Evolutionary conservation across 1,140 invertebrate species (phyloP).

Genomic region (Heliothis subflexa): DNA sequence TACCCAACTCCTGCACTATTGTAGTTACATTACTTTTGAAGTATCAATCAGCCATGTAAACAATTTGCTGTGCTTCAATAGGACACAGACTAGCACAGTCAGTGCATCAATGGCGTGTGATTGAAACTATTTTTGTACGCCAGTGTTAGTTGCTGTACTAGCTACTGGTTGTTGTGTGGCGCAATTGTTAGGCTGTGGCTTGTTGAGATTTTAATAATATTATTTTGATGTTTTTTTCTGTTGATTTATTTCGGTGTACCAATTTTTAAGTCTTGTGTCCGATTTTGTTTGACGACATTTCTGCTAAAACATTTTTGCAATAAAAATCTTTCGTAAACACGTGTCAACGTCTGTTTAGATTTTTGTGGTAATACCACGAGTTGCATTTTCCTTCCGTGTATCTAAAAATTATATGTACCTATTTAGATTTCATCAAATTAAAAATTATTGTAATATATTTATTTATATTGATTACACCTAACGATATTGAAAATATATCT

Average conservation of each 20-base stretch:
- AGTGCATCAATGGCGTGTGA: constrained; percentile 45
- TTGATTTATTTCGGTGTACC: not conserved
- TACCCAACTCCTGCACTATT: not conserved
- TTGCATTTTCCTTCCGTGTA: too few species aligned
- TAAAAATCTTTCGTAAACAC: too few species aligned
- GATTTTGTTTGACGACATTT: too few species aligned
- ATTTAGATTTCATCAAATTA: too few species aligned
- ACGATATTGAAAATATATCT: too few species aligned
- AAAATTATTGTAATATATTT: too few species aligned
- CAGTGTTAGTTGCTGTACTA: constrained; percentile 28
- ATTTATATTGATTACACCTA: too few species aligned
- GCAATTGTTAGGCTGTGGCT: constrained; percentile 24
- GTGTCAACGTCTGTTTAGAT: too few species aligned
- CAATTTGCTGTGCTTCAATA: constrained; percentile 28
- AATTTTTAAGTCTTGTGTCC: not conserved
- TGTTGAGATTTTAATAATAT: not conserved
- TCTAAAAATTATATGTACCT: too few species aligned
- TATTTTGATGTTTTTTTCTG: not conserved
- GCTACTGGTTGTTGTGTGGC: constrained; percentile 47
- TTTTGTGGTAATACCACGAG: too few species aligned
- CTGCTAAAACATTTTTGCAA: too few species aligned
- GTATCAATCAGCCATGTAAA: constrained; percentile 28
- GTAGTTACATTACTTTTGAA: constrained; percentile 20
- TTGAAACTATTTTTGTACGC: constrained; percentile 49
- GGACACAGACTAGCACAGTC: not conserved